Evolutionary conservation across 1,140 invertebrate species (phyloP).

Genomic region (Drosophila punjabiensis): DNA sequence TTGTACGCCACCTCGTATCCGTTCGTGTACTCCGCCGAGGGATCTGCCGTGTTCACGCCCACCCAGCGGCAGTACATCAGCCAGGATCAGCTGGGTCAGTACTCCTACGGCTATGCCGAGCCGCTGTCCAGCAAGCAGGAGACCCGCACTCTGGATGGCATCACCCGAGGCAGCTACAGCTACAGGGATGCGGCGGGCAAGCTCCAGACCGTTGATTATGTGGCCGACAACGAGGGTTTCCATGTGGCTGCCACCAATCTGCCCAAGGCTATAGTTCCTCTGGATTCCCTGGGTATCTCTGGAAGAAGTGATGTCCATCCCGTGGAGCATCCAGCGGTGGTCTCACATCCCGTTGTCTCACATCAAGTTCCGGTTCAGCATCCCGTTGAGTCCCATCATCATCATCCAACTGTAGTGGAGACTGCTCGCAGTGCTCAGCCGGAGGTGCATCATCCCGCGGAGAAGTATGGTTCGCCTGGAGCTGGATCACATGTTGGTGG

Average conservation of each 20-base stretch:
- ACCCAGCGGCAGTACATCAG: slow-evolving; percentile 87
- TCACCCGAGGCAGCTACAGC: slow-evolving; percentile 89
- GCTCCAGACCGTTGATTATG: slow-evolving; percentile 88
- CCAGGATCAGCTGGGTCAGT: slow-evolving; percentile 89
- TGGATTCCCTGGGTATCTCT: not conserved
- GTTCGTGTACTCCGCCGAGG: slow-evolving; percentile 63
- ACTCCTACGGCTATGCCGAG: slow-evolving; percentile 89
- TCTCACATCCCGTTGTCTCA: not conserved
- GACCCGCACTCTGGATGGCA: slow-evolving; percentile 88
- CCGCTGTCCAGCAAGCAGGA: slow-evolving; percentile 89
- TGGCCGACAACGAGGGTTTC: slow-evolving; percentile 88
- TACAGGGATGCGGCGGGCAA: slow-evolving; percentile 88
- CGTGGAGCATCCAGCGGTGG: slow-evolving; percentile 21
- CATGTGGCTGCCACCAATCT: slow-evolving; percentile 89
- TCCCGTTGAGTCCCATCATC: slow-evolving; percentile 14
- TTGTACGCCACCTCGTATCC: slow-evolving; percentile 60
- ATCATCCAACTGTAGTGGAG: slow-evolving; percentile 21
- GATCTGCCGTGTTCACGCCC: slow-evolving; percentile 72
- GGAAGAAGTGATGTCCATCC: slow-evolving; percentile 11
- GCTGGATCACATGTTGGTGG: slow-evolving; percentile 12
- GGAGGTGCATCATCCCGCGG: slow-evolving; percentile 31
- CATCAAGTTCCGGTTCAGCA: slow-evolving; percentile 24
- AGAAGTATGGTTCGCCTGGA: slow-evolving; percentile 16
- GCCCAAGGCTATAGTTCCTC: slow-evolving; percentile 81
- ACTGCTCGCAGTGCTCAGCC: slow-evolving; percentile 20